These are phyloP conservation scores for Platycheirus albimanus DNA, from an alignment of 2,888 invertebrate species.

Conservation along the genomic window DNA sequence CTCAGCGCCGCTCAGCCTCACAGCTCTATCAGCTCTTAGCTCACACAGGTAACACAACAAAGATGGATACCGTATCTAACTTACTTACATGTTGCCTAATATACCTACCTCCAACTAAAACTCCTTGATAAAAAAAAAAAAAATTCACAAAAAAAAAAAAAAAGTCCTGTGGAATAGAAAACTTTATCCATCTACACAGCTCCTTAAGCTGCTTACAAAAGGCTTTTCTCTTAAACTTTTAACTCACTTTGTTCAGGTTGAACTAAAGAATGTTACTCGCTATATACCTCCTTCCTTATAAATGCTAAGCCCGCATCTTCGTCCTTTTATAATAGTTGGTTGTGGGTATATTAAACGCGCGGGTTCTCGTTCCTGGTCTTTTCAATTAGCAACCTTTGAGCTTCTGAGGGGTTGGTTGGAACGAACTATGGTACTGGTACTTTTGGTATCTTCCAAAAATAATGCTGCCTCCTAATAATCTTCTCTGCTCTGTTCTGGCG, in stretches of 20 bases:
- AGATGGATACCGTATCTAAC: too few relatives aligned
- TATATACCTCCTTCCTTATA: not conserved
- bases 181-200: conserved; percentile 55
- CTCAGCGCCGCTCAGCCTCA: too few relatives aligned
- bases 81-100: too few relatives aligned
- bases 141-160: conserved; percentile 20
- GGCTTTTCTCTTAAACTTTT: conserved; percentile 65
- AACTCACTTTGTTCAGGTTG: conserved; percentile 49
- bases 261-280: conserved; percentile 36
- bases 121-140: not conserved
- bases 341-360: conserved; percentile 13
- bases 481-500: conserved; percentile 35
- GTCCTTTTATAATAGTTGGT: too few relatives aligned
- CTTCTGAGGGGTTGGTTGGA: too few relatives aligned
- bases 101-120: not conserved
- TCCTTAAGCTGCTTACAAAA: conserved; percentile 70
- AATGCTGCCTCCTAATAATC: conserved; percentile 61
- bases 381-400: conserved; percentile 60
- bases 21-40: too few relatives aligned
- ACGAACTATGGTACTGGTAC: too few relatives aligned
- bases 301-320: conserved; percentile 39
- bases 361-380: conserved; percentile 31
- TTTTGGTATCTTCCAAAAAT: conserved; percentile 53
- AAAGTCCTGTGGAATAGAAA: conserved; percentile 37
- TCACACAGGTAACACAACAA: too few relatives aligned